These are phyloP conservation scores for Microtus ochrogaster DNA, from an alignment of 2,113 vertebrate genomes.

Conservation along the genomic window DNA sequence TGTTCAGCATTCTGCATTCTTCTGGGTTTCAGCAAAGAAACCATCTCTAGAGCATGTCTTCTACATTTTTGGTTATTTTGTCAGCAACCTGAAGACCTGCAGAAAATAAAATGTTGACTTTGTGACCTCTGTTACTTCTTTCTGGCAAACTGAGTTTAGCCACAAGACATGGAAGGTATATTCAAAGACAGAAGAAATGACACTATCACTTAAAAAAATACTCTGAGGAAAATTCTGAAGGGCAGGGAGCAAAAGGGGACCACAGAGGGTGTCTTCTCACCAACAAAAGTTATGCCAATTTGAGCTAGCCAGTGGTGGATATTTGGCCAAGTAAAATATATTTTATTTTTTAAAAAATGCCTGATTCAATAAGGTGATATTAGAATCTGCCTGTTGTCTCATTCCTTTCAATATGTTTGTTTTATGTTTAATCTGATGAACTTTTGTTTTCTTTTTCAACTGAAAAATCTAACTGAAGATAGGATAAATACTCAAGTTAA, in stretches of 20 bases:
- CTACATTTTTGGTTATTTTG: neutral
- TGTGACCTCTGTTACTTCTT: neutral
- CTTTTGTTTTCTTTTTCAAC: conserved; percentile 49
- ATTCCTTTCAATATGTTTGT: conserved; percentile 1
- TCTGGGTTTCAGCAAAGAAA: neutral
- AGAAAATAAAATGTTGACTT: neutral
- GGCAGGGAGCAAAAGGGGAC: neutral
- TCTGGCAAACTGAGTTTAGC: neutral
- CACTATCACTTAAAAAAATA: neutral
- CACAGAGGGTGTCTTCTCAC: neutral
- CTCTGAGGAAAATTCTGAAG: neutral
- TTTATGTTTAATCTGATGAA: conserved; percentile 51
- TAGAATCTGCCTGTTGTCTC: conserved; percentile 13
- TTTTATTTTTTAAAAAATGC: neutral
- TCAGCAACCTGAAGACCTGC: neutral
- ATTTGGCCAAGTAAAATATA: neutral
- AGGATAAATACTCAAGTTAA: conserved; percentile 2
- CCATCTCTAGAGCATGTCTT: neutral
- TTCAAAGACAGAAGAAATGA: neutral
- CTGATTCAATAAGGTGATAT: neutral
- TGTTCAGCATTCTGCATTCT: neutral
- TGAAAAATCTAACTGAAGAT: conserved; percentile 10
- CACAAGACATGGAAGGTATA: neutral
- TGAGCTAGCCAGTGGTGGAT: neutral
- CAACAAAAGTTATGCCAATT: neutral